phyloP scores from a whole-genome alignment of 1,140 invertebrate genomes.

The Drosophila sturtevanti region DNA sequence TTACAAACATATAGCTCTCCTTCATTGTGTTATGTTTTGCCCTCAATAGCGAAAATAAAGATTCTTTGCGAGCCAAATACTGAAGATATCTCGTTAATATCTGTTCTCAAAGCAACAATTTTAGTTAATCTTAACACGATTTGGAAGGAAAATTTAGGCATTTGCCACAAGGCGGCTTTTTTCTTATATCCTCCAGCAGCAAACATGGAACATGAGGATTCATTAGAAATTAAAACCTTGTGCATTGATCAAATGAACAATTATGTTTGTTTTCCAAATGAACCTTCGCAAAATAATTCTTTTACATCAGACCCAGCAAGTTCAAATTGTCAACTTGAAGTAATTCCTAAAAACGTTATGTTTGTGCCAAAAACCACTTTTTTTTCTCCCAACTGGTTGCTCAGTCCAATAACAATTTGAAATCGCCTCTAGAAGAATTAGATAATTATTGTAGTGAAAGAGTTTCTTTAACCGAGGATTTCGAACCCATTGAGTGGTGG shows the following conservation, averaged over 20 bases:
- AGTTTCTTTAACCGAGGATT: not conserved
- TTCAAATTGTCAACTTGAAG: no score
- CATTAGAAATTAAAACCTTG: not conserved
- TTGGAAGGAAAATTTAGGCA: constrained; percentile 12
- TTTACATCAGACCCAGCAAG: no score
- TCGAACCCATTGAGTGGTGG: constrained; percentile 8
- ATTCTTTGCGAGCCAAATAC: not conserved
- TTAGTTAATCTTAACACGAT: constrained; percentile 11
- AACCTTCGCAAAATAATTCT: not conserved
- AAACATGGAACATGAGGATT: not conserved
- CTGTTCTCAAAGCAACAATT: constrained; percentile 8
- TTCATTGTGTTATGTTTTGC: constrained; percentile 16
- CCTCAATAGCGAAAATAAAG: constrained; percentile 14
- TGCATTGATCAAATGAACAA: not conserved
- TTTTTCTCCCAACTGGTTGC: constrained; percentile 2
- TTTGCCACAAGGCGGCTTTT: constrained; percentile 2
- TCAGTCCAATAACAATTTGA: not conserved
- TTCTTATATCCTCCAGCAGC: constrained; percentile 8
- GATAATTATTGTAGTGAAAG: not conserved
- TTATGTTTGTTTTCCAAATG: not conserved
- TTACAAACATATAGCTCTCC: constrained; percentile 18
- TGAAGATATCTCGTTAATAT: constrained; percentile 13
- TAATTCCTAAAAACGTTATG: not conserved
- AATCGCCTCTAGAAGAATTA: not conserved
- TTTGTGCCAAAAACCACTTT: constrained; percentile 6